Evolutionary conservation across 2,797 vertebrate species (phyloP), one percentile per base, ranked within the genome.

Genomic region (Heterohyrax brucei): DNA sequence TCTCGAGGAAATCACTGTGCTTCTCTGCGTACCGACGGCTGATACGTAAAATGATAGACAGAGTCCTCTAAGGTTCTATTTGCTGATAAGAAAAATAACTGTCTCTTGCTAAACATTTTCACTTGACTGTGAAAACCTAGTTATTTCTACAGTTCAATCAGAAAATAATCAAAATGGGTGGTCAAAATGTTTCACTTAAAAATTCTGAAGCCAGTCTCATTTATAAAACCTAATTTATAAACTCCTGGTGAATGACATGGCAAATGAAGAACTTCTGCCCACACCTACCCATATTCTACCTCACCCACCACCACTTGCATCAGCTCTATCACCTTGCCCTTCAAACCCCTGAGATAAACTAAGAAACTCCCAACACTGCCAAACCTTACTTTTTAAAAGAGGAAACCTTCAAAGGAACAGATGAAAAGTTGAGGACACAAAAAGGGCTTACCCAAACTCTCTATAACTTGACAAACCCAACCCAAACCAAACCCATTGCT

Each of bases 1-100:
- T 77, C 46, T 66, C 87, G 66, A 89, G 72, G 66, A 95, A 93
- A 84, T 82, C 53, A 24, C 79, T 64, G 72, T 75, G 6, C 13
- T 1, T 88, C 66, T 84, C 64, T 48, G 86, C 77, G 64, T 14
- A 39, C 50, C 30, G 3, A 16, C 44, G 44, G n/a, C 46, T 53
- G 39, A 39, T 68, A 46, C 78, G 44, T 64, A 26, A 33, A 80
- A 73, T 7, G 24, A 75, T 16, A 80, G 5, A 16, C 4, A 73
- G 7, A 1, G 6, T 19, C 18, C 33, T 70, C 39, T 73, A 7
- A 62, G 70, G 24, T 72, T 66, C 7, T 66, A 0, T 28, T 13
- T 48, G 18, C 86, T 82, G 66, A 12, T 33, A 68, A 76, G 44
- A 78, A 33, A n/a, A 82, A 91, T 76, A 64, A 59, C 1, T 12